A percentile compares a stretch with the other conserved stretches of the same genome.
Conservation (phyloP, 1,140 invertebrate species). For the Conus ventricosus region DNA sequence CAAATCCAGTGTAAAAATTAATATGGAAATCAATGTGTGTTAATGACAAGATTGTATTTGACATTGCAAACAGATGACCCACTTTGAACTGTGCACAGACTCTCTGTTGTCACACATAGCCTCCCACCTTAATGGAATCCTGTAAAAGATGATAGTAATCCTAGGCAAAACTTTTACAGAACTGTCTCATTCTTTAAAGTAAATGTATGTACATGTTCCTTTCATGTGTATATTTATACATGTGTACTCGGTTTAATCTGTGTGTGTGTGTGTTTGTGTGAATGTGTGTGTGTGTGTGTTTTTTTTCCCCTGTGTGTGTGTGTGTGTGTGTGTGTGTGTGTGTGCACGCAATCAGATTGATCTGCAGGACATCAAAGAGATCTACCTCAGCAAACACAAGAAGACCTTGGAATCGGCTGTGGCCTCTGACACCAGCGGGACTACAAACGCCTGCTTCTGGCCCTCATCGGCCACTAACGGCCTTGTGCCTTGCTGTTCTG, state of each 20-base stretch:
- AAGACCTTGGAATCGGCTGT: slow-evolving; percentile 90
- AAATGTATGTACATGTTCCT: background rate
- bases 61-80: too few relatives aligned
- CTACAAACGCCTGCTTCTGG: slow-evolving; percentile 91
- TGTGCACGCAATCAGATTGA: slow-evolving; percentile 80
- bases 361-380: slow-evolving; percentile 90
- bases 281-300: background rate
- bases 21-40: too few relatives aligned
- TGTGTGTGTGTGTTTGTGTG: slow-evolving; percentile 17
- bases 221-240: too few relatives aligned
- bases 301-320: background rate
- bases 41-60: too few relatives aligned
- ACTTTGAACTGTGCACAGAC: too few relatives aligned
- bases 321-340: background rate
- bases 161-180: too few relatives aligned
- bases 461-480: slow-evolving; percentile 78
- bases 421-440: slow-evolving; percentile 93
- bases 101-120: too few relatives aligned
- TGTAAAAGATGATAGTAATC: too few relatives aligned
- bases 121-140: too few relatives aligned
- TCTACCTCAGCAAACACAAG: slow-evolving; percentile 82
- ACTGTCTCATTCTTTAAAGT: background rate
- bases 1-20: too few relatives aligned
- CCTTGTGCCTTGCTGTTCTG: background rate
- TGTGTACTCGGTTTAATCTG: background rate